Base-by-base conservation (phyloP, 2,888 invertebrate genomes). In the Watsonalla cultraria region DNA sequence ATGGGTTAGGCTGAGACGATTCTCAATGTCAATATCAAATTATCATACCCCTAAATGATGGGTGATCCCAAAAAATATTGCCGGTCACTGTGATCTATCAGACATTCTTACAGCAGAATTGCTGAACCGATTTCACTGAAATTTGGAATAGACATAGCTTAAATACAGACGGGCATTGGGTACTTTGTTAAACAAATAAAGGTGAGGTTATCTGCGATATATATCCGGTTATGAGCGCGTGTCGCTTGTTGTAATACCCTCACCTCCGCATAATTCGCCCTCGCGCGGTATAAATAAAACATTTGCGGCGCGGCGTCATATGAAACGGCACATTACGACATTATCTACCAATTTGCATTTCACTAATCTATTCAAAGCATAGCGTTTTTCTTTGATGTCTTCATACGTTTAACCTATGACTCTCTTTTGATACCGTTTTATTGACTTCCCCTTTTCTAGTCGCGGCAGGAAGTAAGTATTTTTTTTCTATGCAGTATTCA, bases 281-380 rank as follows among this genome's bases (percentile, higher is more conserved):
- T 60, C 62, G 59, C 54, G 57, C 64, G 63, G 60, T 70, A 78
- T 82, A 79, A 79, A 84, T 82, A 84, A 83, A 78, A 82, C 80
- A 85, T 78, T 62, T 54, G 62, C 59, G 64, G 58, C 61, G 51
- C 62, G 61, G 62, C 68, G 73, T 75, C 76, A 77, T 66, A 66
- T 68, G 66, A 68, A 69, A 66, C 70, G 70, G 67, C 70, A 65
- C 76, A 80, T 76, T 77, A 76, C 72, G 74, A 80, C 77, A 79
- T 84, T 80, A 84, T 84, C 83, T 69, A 68, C 65, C 70, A 79
- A 86, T 87, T 86, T 84, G 80, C 88, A 87, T 86, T 78, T 66
- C 64, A 70, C 67, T 82, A 78, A 82, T 83, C 76, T 82, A 81
- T 81, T 81, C 79, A 76, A 76, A 76, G 60, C 42, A 42, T 42